Percentiles rank a stretch among this genome's conserved stretches.
phyloP scores from a whole-genome alignment of 2,113 vertebrate species.

The Balaeniceps rex region DNA sequence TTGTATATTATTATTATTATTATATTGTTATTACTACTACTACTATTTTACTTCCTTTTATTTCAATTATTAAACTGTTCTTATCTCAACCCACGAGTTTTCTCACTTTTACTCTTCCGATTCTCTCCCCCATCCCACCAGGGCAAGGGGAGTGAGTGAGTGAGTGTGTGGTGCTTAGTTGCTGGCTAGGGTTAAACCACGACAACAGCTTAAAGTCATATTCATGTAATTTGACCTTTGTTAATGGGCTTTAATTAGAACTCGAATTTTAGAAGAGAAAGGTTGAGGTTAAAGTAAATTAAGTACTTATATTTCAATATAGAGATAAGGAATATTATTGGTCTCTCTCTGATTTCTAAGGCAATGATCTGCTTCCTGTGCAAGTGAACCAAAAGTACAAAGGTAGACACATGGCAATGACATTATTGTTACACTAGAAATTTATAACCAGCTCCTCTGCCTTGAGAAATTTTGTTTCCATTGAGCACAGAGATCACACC shows the following conservation, averaged over 20 bases:
- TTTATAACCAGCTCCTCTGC: background rate
- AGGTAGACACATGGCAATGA: background rate
- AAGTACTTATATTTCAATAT: background rate
- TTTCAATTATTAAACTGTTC: too few relatives aligned
- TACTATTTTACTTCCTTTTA: too few relatives aligned
- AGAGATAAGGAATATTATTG: background rate
- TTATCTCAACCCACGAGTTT: too few relatives aligned
- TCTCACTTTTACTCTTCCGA: too few relatives aligned
- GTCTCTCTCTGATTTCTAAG: background rate
- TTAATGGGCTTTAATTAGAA: constrained; percentile 17
- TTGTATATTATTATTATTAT: too few relatives aligned
- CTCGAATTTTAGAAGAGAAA: background rate
- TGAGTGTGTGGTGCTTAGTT: too few relatives aligned
- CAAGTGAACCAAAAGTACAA: background rate
- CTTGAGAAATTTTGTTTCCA: background rate
- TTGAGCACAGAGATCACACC: background rate
- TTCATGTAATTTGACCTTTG: background rate
- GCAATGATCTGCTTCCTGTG: background rate
- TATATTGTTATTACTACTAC: too few relatives aligned
- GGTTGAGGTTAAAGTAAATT: background rate
- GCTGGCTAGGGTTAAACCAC: too few relatives aligned
- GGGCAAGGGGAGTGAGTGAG: too few relatives aligned
- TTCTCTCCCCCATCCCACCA: too few relatives aligned
- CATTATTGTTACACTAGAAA: background rate
- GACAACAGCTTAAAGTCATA: background rate